Percentiles rank a stretch among this genome's conserved stretches.
These are phyloP conservation scores for Trachymyrmex cornetzi DNA, from an alignment of 1,140 invertebrate species.

Conservation along the genomic window DNA sequence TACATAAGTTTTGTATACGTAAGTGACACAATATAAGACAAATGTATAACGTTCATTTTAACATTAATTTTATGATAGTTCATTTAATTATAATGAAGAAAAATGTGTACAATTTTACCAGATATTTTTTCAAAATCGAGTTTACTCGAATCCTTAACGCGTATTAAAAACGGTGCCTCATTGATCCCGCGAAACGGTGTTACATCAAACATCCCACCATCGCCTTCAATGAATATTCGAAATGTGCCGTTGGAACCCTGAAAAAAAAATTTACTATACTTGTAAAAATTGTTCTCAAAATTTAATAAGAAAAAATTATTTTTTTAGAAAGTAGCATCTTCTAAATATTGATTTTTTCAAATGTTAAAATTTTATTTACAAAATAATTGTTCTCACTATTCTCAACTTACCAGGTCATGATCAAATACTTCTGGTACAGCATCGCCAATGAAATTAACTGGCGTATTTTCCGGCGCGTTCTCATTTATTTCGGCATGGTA, in stretches of 20 bases:
- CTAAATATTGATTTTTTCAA: background rate
- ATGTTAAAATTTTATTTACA: background rate
- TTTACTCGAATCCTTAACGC: constrained; percentile 93
- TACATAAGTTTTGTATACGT: background rate
- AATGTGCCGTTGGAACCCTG: constrained; percentile 97
- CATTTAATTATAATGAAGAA: background rate
- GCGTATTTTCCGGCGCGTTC: constrained; percentile 96
- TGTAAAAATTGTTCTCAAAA: constrained; percentile 9
- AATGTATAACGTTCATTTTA: background rate
- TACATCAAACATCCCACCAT: constrained; percentile 95
- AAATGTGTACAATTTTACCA: constrained; percentile 76
- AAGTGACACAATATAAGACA: background rate
- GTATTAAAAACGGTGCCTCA: constrained; percentile 96
- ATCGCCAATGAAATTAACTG: constrained; percentile 94
- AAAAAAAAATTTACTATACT: constrained; percentile 72
- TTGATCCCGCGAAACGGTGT: constrained; percentile 96
- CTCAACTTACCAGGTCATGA: constrained; percentile 93
- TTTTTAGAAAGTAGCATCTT: background rate
- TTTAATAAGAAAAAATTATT: background rate
- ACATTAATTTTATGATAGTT: background rate
- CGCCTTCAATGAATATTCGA: constrained; percentile 92
- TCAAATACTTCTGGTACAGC: constrained; percentile 95
- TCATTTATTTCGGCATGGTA: constrained; percentile 97
- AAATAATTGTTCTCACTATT: background rate
- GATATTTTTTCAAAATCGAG: constrained; percentile 95